Percentiles rank a stretch among this genome's conserved stretches.
Evolutionary conservation across 2,797 vertebrate species (phyloP).

Genomic region (Hemitrygon akajei): DNA sequence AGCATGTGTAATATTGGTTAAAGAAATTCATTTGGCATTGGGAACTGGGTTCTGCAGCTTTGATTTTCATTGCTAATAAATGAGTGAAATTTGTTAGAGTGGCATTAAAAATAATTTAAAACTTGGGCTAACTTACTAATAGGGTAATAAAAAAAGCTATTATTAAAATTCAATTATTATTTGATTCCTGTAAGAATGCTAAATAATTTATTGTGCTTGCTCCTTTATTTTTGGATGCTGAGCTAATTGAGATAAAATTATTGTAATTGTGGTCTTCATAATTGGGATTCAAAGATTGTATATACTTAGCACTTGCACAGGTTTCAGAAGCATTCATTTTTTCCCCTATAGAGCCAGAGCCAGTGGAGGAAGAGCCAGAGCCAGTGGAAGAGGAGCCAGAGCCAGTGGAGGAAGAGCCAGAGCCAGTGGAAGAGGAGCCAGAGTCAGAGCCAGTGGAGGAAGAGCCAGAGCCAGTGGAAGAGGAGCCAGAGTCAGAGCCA

Average conservation of each 20-base stretch:
- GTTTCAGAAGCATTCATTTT: not conserved
- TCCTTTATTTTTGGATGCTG: not conserved
- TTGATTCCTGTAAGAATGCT: not conserved
- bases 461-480: too few species aligned
- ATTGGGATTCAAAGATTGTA: not conserved
- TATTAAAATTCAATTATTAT: not conserved
- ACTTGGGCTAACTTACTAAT: not conserved
- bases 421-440: not conserved
- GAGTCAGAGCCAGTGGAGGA: slow-evolving; percentile 49
- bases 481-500: too few species aligned
- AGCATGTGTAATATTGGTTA: not conserved
- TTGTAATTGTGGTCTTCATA: not conserved
- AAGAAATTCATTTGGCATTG: not conserved
- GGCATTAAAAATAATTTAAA: not conserved
- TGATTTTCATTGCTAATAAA: not conserved
- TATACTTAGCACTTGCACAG: not conserved
- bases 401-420: not conserved
- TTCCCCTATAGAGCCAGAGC: slow-evolving; percentile 40
- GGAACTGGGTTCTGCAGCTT: not conserved
- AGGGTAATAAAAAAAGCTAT: not conserved
- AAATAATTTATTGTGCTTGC: not conserved
- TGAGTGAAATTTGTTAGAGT: not conserved
- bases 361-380: slow-evolving; percentile 50
- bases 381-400: not conserved
- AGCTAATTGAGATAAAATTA: not conserved